Percentiles rank a stretch among this genome's conserved stretches.
These are phyloP conservation scores for Dendrolimus kikuchii DNA, from an alignment of 1,140 invertebrate species.

Conservation along the genomic window DNA sequence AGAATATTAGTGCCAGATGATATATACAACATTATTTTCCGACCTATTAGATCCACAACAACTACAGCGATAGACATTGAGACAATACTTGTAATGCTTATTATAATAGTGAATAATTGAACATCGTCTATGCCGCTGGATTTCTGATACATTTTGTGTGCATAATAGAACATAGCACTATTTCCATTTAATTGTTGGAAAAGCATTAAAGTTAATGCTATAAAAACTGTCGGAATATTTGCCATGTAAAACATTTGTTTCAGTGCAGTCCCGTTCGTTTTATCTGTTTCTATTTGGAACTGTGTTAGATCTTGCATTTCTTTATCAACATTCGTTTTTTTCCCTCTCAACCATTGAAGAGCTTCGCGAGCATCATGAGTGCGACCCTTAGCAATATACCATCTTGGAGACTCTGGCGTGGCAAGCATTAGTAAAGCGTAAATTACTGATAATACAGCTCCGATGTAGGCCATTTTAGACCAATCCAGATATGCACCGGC, in stretches of 20 bases:
- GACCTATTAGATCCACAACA: slow-evolving; percentile 87
- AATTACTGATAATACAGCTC: slow-evolving; percentile 81
- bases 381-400: slow-evolving; percentile 85
- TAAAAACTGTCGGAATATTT: slow-evolving; percentile 82
- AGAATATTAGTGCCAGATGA: slow-evolving; percentile 84
- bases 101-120: slow-evolving; percentile 84
- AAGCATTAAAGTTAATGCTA: slow-evolving; percentile 91
- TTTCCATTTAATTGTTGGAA: slow-evolving; percentile 96
- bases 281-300: slow-evolving; percentile 79
- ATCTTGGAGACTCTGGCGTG: slow-evolving; percentile 93
- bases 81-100: slow-evolving; percentile 90
- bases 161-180: slow-evolving; percentile 95
- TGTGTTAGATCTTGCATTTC: slow-evolving; percentile 87
- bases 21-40: slow-evolving; percentile 88
- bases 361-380: slow-evolving; percentile 82
- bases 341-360: slow-evolving; percentile 86
- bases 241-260: slow-evolving; percentile 78
- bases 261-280: slow-evolving; percentile 70
- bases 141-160: slow-evolving; percentile 86
- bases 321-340: slow-evolving; percentile 81
- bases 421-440: slow-evolving; percentile 84
- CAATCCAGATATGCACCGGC: slow-evolving; percentile 84
- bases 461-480: slow-evolving; percentile 85
- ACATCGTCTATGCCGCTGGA: slow-evolving; percentile 83
- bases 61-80: slow-evolving; percentile 89